A percentile compares a stretch with the other conserved stretches of the same genome.
Evolutionary conservation across 2,888 invertebrate species (phyloP).

Genomic region (Deroplatys truncata): DNA sequence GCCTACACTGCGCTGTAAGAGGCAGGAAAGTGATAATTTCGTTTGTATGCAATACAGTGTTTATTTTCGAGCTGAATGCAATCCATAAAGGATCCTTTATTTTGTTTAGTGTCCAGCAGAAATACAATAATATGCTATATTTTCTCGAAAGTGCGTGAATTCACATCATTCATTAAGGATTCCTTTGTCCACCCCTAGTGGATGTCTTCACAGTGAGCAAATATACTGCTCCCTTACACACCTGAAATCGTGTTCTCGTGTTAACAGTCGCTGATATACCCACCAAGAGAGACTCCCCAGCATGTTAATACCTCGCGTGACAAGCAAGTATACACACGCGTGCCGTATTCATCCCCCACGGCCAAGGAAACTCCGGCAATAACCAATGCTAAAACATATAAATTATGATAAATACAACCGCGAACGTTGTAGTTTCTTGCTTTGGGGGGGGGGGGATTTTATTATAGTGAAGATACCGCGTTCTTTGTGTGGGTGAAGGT

Average conservation of each 20-base stretch:
- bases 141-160: background rate
- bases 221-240: background rate
- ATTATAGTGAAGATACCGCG: background rate
- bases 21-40: no score
- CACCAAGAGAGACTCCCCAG: background rate
- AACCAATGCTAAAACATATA: background rate
- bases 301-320: background rate
- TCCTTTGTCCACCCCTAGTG: background rate
- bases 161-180: background rate
- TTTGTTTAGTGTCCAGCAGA: no score
- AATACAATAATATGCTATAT: no score
- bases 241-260: background rate
- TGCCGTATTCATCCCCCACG: no score
- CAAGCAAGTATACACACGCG: background rate
- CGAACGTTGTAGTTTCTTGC: background rate
- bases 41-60: no score
- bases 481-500: no score
- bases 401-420: background rate
- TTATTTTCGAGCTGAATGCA: no score
- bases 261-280: background rate
- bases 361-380: background rate
- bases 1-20: no score
- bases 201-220: background rate
- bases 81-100: no score
- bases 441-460: background rate